Base-by-base conservation (phyloP, 2,797 vertebrate genomes). In the Phrynocephalus vlangalii region DNA sequence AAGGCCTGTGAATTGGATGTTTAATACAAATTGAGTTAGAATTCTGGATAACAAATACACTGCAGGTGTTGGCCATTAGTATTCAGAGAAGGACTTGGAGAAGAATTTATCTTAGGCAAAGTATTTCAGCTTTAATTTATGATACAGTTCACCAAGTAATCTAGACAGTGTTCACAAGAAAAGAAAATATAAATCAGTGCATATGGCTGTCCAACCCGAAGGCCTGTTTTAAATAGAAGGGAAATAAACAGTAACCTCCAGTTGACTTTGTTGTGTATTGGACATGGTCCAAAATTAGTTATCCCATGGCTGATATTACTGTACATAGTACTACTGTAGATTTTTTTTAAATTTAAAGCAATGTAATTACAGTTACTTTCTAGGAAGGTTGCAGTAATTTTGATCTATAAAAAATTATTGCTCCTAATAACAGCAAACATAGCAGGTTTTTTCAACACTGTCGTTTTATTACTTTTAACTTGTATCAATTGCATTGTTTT, bases 401-500 rank as follows among this genome's bases (percentile, higher is more conserved):
- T 38, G 88, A 26, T 68, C 1, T 22, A 38, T 44, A 71, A 44
- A 48, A 10, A 56, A 82, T 16, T 89, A 73, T 84, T 9, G 63
- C 50, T 70, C 85, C 63, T 87, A 56, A 7, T 26, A 90, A 82
- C 88, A 89, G 30, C 7, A 90, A 88, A 90, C 90, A 24, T 7
- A 71, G 30, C 26, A 77, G 22, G 5, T 63, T 9, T 50, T 9
- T 50, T 66, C 16, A 81, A 44, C 11, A 75, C 7, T 66, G 68
- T 89, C 83, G 88, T 91, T 88, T 76, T 79, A 91, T 63, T 88
- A 92, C 85, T 68, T 93, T 93, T 91, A 89, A 92, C 90, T 92
- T 90, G 92, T 79, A 91, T 91, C 93, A 70, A 50, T 48, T 88
- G 82, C 91, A 89, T 93, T 94, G 93, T 86, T 83, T 83, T 92